Conservation (phyloP, 2,888 invertebrate species). For the Ornithoptera alexandrae region DNA sequence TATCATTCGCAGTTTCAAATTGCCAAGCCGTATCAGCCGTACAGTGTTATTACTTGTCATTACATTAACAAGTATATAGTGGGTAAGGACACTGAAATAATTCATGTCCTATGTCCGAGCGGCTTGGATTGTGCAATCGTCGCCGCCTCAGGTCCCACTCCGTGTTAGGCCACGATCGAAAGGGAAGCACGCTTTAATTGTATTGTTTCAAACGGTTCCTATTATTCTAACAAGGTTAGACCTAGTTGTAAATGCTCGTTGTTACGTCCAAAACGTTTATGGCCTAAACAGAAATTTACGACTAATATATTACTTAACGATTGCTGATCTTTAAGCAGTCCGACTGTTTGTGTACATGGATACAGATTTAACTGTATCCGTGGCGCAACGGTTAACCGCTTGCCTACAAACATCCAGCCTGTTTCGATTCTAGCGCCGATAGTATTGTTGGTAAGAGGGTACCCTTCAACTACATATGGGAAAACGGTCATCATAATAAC, state of each 20-base stretch:
- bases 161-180: constrained; percentile 55
- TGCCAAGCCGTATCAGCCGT: constrained; percentile 1
- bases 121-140: constrained; percentile 46
- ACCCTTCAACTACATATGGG: too few species aligned
- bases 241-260: constrained; percentile 27
- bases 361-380: background rate
- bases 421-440: too few species aligned
- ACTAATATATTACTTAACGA: background rate
- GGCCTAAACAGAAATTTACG: constrained; percentile 1
- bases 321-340: background rate
- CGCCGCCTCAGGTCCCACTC: constrained; percentile 38
- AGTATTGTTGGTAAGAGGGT: too few species aligned
- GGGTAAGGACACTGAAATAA: constrained; percentile 30
- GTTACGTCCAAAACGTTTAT: constrained; percentile 20
- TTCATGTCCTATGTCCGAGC: constrained; percentile 31
- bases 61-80: constrained; percentile 20
- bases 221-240: constrained; percentile 28
- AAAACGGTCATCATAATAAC: too few species aligned
- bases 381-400: too few species aligned
- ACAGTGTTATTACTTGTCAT: constrained; percentile 14
- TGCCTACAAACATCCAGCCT: too few species aligned
- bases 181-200: constrained; percentile 52
- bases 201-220: constrained; percentile 47
- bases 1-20: constrained; percentile 6
- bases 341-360: background rate